Base-by-base conservation (phyloP, 2,888 invertebrate species). In the Cryptosula pallasiana region DNA sequence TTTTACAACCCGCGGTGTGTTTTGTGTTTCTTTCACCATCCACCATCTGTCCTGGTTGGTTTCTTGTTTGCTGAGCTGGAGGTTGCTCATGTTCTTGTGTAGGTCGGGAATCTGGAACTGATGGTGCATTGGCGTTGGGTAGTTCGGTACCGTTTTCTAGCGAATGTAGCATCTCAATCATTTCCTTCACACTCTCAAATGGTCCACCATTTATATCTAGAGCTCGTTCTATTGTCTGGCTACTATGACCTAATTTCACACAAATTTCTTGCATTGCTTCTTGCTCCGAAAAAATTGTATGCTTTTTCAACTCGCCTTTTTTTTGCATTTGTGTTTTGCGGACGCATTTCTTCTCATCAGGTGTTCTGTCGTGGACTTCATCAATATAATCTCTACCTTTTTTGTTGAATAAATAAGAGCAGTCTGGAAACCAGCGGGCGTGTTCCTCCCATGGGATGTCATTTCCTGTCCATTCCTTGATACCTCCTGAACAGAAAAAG, bases 391-490 rank as follows among this genome's bases (percentile, higher is more conserved):
- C 89, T 73, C 90, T 88, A 5, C 94, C 94, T 82, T 94, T 94
- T 74, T 91, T 90, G 73, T 92, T 87, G 74, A 90, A 87, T 3
- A 97, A 88, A 84, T 90, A 95, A 25, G 89, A 90, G 82, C 97
- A 97, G 73, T 91, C 90, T 20, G 90, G 89, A 82, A 93, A 93
- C 95, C 95, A 96, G 35, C 91, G 88, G 0, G 95, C 95, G 85
- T 97, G 96, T 83, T 97, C 94, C 76, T 91, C 91, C 95, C 95
- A 96, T 0, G 96, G 95, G 77, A 92, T 90, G 84, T 97, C 96
- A 73, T 89, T 89, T 63, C 90, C 90, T 82, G 94, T 93, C 96
- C 96, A 97, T 82, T 95, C 94, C 79, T 93, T 91, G 2, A 97
- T 87, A 0, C 95, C 95, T 63, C 95, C 95, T 78, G 94, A 95